Conservation (phyloP, 2,888 invertebrate species). For the Ectemnius cavifrons region DNA sequence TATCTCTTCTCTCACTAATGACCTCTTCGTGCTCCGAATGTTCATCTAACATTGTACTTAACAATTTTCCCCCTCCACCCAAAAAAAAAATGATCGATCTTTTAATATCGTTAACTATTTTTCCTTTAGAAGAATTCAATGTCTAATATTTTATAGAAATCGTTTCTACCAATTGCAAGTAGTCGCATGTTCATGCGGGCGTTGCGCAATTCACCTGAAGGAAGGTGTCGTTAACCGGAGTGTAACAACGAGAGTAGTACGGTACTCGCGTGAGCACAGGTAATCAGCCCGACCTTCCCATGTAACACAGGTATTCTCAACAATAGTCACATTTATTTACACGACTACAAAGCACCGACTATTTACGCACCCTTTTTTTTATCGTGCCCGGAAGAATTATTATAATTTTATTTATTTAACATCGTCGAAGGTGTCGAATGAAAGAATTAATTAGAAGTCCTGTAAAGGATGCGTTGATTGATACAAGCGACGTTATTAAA, state of each 20-base stretch:
- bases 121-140: no score
- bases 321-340: conserved; percentile 8
- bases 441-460: no score
- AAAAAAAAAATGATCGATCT: not conserved
- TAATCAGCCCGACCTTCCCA: conserved; percentile 20
- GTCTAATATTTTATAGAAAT: no score
- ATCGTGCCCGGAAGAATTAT: no score
- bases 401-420: no score
- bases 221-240: conserved; percentile 5
- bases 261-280: not conserved
- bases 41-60: no score
- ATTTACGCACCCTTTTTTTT: no score
- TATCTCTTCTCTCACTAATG: no score
- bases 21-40: no score
- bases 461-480: not conserved
- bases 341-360: no score
- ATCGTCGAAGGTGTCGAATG: no score
- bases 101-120: no score
- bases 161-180: not conserved
- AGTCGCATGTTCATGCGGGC: not conserved
- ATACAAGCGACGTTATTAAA: not conserved
- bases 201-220: not conserved
- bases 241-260: conserved; percentile 11
- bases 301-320: conserved; percentile 17
- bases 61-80: not conserved